Base-by-base conservation (phyloP, 1,140 invertebrate genomes). In the Physella acuta region DNA sequence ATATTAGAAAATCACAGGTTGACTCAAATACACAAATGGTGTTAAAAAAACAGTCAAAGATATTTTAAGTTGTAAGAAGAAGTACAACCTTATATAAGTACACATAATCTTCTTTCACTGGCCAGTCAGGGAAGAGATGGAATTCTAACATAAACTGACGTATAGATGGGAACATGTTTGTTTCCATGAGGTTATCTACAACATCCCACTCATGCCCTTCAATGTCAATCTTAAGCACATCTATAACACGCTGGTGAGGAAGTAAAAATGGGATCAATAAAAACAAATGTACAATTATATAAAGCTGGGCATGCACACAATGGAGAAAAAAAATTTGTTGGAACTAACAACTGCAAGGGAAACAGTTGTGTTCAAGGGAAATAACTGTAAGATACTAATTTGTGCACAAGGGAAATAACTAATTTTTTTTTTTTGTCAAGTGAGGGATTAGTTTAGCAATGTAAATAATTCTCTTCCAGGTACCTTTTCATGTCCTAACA, bases 191-290 rank as follows among this genome's bases (percentile, higher is more conserved):
- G 55, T 78, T 71, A 34, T 76, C 58, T 26, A 79, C 44, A 4
- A 78, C 75, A 5, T 64, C 68, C 76, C 76, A 79, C 49, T 79
- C 78, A 34, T 74, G 71, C n/a, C 78, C 78, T 64, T 79, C 78
- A 16, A 79, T 69, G 71, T 79, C 78, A 55, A 79, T 77, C 49
- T 79, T 79, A 20, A 79, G 49, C 16, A 75, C 64, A 52, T 79
- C 78, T 37, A 79, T 70, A 3, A 61, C 71, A 68, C 72, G 67
- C 78, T 79, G 72, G 14, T 28, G 44, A 59, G 37, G 65, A 60
- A 59, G 20, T 36, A 56, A 20, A 55, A 55, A 20, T 14, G n/a
- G n/a, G n/a, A 49, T 14, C n/a, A 49, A 8, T 56, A 17, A 16
- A 11, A 11, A 11, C 14, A 11, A 17, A 16, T 56, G 11, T 17